These are phyloP conservation scores for Stomatorhinus walkeri DNA, from an alignment of 2,797 vertebrate species.

Conservation along the genomic window DNA sequence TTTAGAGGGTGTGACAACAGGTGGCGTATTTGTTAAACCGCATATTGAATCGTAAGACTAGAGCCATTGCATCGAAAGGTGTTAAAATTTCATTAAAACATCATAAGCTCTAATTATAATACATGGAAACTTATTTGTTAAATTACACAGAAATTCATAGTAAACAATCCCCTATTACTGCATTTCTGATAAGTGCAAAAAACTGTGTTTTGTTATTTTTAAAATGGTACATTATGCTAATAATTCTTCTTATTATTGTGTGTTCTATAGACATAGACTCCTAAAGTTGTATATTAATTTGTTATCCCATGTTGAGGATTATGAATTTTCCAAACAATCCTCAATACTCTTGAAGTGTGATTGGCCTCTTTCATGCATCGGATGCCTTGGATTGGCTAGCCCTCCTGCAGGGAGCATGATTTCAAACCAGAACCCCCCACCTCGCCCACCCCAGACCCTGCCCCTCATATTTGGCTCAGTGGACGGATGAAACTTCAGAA, in stretches of 20 bases:
- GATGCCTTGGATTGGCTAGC: slow-evolving; percentile 28
- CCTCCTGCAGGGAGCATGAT: slow-evolving; percentile 64
- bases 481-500: slow-evolving; percentile 65
- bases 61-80: background rate
- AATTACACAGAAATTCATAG: background rate
- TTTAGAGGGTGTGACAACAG: background rate
- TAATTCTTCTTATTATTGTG: background rate
- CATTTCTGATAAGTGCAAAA: background rate
- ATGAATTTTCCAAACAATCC: background rate
- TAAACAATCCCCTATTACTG: background rate
- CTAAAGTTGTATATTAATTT: background rate
- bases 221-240: background rate
- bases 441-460: slow-evolving; percentile 52
- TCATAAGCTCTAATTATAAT: background rate
- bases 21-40: background rate
- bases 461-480: slow-evolving; percentile 48
- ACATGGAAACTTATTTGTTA: background rate
- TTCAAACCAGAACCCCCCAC: slow-evolving; percentile 58
- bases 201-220: background rate
- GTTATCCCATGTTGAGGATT: slow-evolving; percentile 4
- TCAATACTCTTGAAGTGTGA: slow-evolving; percentile 40
- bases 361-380: slow-evolving; percentile 32
- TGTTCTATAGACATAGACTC: background rate
- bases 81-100: background rate
- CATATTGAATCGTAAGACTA: background rate